A percentile compares a stretch with the other conserved stretches of the same genome.
phyloP scores from a whole-genome alignment of 2,888 invertebrate species.

The Hetaerina titia region DNA sequence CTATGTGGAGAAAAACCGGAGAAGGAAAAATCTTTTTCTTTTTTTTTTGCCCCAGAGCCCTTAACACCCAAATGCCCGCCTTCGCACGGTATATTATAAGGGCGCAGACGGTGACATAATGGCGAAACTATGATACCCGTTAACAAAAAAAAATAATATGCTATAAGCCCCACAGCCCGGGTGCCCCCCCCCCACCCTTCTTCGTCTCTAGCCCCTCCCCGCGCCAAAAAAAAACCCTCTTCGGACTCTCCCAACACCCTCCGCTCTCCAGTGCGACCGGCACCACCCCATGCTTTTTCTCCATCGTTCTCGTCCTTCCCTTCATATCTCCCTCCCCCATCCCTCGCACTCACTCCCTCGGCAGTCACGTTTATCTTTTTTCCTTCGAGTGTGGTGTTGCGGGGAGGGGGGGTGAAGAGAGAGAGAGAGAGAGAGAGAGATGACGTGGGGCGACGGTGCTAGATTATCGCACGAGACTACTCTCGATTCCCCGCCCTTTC shows the following conservation, averaged over 20 bases:
- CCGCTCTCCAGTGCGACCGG: not conserved
- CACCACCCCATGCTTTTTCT: not conserved
- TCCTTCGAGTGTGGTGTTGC: not conserved
- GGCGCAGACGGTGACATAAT: slow-evolving; percentile 60
- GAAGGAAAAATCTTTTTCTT: slow-evolving; percentile 8
- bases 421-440: too few species aligned
- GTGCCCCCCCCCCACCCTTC: not conserved
- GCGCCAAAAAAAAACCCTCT: not conserved
- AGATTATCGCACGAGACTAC: not conserved
- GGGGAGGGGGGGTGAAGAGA: too few species aligned
- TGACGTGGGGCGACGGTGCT: not conserved
- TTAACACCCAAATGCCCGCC: slow-evolving; percentile 46
- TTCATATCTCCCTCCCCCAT: not conserved
- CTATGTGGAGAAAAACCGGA: not conserved
- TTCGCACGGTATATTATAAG: slow-evolving; percentile 51
- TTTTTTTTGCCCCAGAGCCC: not conserved
- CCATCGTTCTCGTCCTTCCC: not conserved
- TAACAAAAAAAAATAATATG: slow-evolving; percentile 15
- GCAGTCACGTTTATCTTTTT: not conserved
- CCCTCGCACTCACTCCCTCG: not conserved
- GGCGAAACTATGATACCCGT: slow-evolving; percentile 59
- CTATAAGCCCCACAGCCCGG: slow-evolving; percentile 17
- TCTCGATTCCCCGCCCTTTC: not conserved
- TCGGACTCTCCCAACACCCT: not conserved
- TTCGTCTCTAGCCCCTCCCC: not conserved